Evolutionary conservation across 2,888 invertebrate species (phyloP).

Genomic region (Luffia ferchaultella): DNA sequence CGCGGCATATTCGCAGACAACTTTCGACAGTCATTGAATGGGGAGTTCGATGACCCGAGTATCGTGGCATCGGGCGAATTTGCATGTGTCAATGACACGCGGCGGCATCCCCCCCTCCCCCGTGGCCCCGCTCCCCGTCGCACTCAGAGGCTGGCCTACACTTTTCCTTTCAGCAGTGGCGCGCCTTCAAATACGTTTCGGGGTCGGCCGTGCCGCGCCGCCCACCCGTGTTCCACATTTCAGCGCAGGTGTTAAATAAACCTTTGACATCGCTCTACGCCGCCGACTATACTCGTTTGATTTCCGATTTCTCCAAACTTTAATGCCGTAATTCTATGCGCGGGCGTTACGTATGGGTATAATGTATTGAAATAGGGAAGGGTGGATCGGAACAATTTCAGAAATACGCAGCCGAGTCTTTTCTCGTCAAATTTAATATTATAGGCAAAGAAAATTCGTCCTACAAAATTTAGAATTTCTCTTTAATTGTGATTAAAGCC

Average conservation of each 20-base stretch:
- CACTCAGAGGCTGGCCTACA: slow-evolving; percentile 39
- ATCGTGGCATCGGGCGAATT: slow-evolving; percentile 50
- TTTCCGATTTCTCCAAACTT: not conserved
- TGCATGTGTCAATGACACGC: slow-evolving; percentile 64
- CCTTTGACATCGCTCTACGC: not conserved
- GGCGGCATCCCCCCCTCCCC: slow-evolving; percentile 29
- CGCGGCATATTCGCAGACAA: slow-evolving; percentile 40
- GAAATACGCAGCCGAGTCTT: too few species aligned
- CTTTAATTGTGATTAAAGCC: not conserved
- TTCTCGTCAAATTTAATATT: too few species aligned
- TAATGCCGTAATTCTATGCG: not conserved
- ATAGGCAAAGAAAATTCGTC: too few species aligned
- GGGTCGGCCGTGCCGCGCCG: slow-evolving; percentile 6
- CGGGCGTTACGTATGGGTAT: too few species aligned
- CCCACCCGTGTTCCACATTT: not conserved
- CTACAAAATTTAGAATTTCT: not conserved
- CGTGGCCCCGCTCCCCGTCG: slow-evolving; percentile 19
- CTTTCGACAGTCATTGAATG: slow-evolving; percentile 64
- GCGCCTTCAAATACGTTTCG: slow-evolving; percentile 45
- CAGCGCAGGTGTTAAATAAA: too few species aligned
- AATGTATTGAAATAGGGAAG: too few species aligned
- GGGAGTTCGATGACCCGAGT: slow-evolving; percentile 49
- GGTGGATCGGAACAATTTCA: too few species aligned
- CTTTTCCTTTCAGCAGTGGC: slow-evolving; percentile 55
- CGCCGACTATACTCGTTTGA: not conserved